Evolutionary conservation across 92 coral and sea anemone genomes (phyloP).

Genomic region (Phenganax subtilis): DNA sequence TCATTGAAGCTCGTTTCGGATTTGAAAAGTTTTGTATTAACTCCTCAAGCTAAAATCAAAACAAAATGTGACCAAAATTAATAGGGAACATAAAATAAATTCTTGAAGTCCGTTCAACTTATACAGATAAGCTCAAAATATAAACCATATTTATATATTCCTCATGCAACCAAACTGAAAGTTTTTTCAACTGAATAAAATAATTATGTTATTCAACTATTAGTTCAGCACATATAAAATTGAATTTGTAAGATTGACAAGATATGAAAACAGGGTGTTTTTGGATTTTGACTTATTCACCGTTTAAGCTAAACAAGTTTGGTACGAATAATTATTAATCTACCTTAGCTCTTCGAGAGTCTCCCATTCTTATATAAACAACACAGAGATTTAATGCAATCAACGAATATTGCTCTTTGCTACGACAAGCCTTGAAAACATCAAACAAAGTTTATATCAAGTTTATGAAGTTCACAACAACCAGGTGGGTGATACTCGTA

Average conservation of each 20-base stretch:
- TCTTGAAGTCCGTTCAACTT: not conserved
- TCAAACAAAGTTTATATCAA: not conserved
- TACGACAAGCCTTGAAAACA: slow-evolving; percentile 56
- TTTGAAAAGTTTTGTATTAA: slow-evolving; percentile 52
- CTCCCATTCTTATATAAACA: slow-evolving; percentile 79
- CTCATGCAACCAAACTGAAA: no score
- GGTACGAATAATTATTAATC: not conserved
- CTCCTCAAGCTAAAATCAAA: slow-evolving; percentile 57
- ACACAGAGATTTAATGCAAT: slow-evolving; percentile 82
- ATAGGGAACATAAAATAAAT: not conserved
- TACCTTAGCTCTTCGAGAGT: slow-evolving; percentile 42
- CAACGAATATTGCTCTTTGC: slow-evolving; percentile 74
- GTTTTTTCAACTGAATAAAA: no score
- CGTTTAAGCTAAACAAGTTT: not conserved
- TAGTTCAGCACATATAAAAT: not conserved
- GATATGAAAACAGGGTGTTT: not conserved
- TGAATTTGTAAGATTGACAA: not conserved
- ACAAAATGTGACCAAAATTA: not conserved
- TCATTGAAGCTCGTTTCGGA: slow-evolving; percentile 59
- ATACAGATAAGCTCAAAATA: no score
- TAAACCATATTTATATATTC: no score
- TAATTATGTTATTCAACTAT: not conserved
- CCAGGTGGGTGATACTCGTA: not conserved
- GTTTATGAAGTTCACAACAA: not conserved
- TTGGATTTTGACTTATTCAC: not conserved